These are phyloP conservation scores for Zoanthus sansibaricus DNA, from an alignment of 92 coral and sea anemone species.

Conservation along the genomic window DNA sequence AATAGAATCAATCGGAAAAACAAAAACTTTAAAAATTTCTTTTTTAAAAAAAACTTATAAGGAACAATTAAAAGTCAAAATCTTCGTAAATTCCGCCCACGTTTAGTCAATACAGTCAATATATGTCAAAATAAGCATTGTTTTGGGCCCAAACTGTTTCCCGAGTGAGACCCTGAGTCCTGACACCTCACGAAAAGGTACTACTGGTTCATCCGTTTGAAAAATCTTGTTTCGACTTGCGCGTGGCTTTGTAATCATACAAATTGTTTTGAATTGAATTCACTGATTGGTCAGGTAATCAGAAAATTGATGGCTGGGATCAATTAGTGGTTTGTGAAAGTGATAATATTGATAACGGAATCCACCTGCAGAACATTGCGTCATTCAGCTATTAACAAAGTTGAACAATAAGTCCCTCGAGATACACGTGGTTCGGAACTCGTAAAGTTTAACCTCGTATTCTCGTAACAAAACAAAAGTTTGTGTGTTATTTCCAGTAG, in stretches of 20 bases:
- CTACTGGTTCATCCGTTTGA: background rate
- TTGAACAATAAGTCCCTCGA: conserved; percentile 19
- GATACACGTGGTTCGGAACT: conserved; percentile 26
- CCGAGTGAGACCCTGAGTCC: background rate
- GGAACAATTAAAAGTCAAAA: too few relatives aligned
- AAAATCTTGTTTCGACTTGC: background rate
- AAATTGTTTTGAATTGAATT: background rate
- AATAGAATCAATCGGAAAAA: too few relatives aligned
- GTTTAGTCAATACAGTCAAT: background rate
- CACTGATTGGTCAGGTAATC: conserved; percentile 24
- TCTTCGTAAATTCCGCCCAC: background rate
- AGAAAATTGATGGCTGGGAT: background rate
- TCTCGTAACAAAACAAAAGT: background rate
- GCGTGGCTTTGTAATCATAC: background rate
- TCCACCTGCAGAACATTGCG: conserved; percentile 14
- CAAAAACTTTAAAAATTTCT: too few relatives aligned
- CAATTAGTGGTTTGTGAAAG: background rate
- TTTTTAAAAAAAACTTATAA: too few relatives aligned
- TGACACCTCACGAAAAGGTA: too few relatives aligned
- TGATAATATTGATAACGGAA: conserved; percentile 27
- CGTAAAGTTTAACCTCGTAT: background rate
- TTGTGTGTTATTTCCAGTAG: background rate
- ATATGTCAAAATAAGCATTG: background rate
- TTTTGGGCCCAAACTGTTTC: background rate
- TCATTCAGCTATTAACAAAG: conserved; percentile 16